These are phyloP conservation scores for Synanthedon formicaeformis DNA, from an alignment of 2,888 invertebrate species.

Conservation along the genomic window DNA sequence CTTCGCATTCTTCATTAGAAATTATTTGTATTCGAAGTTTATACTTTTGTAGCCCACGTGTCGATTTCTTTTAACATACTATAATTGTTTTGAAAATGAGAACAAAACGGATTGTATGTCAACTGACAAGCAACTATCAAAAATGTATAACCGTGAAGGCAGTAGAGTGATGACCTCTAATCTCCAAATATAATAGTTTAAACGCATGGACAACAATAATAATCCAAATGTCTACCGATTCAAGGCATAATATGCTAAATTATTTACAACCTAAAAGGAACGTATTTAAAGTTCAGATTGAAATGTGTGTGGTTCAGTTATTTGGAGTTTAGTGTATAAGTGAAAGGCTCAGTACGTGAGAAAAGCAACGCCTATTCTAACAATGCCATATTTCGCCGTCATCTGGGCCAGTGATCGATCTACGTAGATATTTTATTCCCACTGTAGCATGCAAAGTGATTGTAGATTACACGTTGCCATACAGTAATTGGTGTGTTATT, in stretches of 20 bases:
- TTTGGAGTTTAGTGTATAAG: constrained; percentile 9
- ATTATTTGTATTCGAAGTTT: too few relatives aligned
- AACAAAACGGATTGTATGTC: constrained; percentile 26
- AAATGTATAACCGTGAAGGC: constrained; percentile 41
- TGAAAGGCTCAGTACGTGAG: constrained; percentile 65
- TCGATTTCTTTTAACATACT: too few relatives aligned
- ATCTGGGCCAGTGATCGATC: constrained; percentile 60
- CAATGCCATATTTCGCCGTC: constrained; percentile 65
- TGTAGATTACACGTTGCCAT: constrained; percentile 22
- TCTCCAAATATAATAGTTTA: constrained; percentile 62
- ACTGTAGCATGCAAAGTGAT: constrained; percentile 37
- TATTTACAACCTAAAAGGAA: constrained; percentile 8
- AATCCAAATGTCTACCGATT: constrained; percentile 39
- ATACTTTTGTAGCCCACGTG: too few relatives aligned
- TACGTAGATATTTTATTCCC: constrained; percentile 57
- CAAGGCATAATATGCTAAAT: constrained; percentile 4
- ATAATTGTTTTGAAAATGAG: background rate
- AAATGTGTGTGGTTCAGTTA: constrained; percentile 3
- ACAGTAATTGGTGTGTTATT: background rate
- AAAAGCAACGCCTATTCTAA: constrained; percentile 61
- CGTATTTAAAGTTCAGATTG: constrained; percentile 25
- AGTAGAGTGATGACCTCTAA: constrained; percentile 62
- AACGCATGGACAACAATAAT: constrained; percentile 62
- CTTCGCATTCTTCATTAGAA: too few relatives aligned
- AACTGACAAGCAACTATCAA: constrained; percentile 29